Percentiles rank a stretch among this genome's conserved stretches.
Evolutionary conservation across 2,113 vertebrate genomes (phyloP).

Genomic region (Lanius ludovicianus): DNA sequence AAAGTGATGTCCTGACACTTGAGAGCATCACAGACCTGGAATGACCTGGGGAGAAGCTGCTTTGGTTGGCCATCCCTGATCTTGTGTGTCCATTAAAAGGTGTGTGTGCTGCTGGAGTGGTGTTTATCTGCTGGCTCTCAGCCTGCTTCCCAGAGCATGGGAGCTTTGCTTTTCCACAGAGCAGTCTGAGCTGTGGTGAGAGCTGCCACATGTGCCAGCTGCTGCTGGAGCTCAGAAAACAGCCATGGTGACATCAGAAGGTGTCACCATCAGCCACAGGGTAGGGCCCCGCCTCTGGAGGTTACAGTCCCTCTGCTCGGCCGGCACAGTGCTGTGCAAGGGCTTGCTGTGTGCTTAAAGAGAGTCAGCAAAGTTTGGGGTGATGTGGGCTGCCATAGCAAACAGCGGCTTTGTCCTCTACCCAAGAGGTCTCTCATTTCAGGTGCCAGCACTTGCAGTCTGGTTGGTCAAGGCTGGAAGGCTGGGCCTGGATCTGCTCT

Average conservation of each 20-base stretch:
- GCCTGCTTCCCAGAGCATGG: neutral
- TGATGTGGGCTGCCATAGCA: fast-evolving
- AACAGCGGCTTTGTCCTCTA: fast-evolving
- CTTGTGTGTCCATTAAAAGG: neutral
- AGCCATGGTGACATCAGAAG: neutral
- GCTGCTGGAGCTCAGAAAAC: neutral
- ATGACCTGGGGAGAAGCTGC: neutral
- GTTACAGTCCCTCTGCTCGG: neutral
- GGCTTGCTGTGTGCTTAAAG: neutral
- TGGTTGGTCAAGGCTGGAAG: neutral
- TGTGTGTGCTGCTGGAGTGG: neutral
- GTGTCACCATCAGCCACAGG: neutral
- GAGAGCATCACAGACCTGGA: neutral
- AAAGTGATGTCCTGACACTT: neutral
- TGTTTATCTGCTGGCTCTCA: neutral
- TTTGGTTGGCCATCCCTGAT: neutral
- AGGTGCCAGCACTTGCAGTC: neutral
- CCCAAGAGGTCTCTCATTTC: neutral
- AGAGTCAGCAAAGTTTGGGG: neutral
- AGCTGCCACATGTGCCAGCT: neutral
- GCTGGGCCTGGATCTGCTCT: neutral
- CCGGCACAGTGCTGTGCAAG: neutral
- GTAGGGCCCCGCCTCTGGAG: neutral
- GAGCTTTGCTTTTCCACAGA: neutral
- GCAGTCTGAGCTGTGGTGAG: neutral